phyloP scores from a whole-genome alignment of 2,888 invertebrate species.

The Zootermopsis nevadensis region DNA sequence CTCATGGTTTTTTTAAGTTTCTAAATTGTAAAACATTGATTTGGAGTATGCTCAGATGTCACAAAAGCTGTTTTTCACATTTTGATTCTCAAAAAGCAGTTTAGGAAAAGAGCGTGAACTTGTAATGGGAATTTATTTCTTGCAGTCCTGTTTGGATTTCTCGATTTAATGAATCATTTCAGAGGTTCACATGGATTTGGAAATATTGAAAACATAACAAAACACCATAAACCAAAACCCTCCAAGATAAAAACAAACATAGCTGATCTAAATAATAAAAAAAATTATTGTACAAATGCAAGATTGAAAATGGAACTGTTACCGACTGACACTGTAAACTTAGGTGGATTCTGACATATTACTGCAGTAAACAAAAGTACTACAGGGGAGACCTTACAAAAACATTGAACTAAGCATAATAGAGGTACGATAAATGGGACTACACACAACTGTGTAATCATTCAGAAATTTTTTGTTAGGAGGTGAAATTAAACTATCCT shows the following conservation, averaged over 20 bases:
- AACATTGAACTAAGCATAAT: slow-evolving; percentile 23
- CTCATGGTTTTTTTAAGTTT: slow-evolving; percentile 39
- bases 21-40: slow-evolving; percentile 39
- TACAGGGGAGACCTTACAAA: slow-evolving; percentile 46
- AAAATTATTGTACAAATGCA: slow-evolving; percentile 35
- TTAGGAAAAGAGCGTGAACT: not conserved
- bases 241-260: slow-evolving; percentile 40
- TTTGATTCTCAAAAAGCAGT: slow-evolving; percentile 2
- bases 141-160: not conserved
- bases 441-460: slow-evolving; percentile 15
- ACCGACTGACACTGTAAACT: slow-evolving; percentile 52
- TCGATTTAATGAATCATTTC: slow-evolving; percentile 7
- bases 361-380: slow-evolving; percentile 51
- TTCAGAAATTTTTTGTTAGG: slow-evolving; percentile 19
- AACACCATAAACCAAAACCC: slow-evolving; percentile 45
- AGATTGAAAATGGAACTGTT: slow-evolving; percentile 41
- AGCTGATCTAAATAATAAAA: slow-evolving; percentile 32
- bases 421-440: not conserved
- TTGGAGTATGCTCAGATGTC: not conserved
- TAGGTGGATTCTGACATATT: slow-evolving; percentile 53
- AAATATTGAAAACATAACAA: slow-evolving; percentile 29
- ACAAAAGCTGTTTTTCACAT: slow-evolving; percentile 8
- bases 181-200: not conserved
- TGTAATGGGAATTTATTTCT: not conserved
- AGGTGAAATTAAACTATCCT: slow-evolving; percentile 25